phyloP scores from a whole-genome alignment of 2,797 vertebrate species.

The Leptodactylus fallax region DNA sequence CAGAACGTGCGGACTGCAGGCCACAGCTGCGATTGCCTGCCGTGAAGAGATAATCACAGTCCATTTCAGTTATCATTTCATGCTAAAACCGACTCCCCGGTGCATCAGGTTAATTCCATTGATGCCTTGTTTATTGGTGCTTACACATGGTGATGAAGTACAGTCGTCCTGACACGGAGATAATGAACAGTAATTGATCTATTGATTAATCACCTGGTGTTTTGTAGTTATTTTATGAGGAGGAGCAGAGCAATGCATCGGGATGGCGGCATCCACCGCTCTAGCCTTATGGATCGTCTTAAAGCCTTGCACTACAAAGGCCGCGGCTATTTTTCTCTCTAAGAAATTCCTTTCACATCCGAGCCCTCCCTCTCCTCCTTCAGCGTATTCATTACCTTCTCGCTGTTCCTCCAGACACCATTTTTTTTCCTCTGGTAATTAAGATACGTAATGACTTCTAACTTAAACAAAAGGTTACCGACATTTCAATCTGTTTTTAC shows the following conservation, averaged over 20 bases:
- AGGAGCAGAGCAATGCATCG: conserved; percentile 40
- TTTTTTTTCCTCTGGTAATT: conserved; percentile 53
- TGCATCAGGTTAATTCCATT: conserved; percentile 39
- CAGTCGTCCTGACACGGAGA: conserved; percentile 39
- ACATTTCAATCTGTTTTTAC: conserved; percentile 56
- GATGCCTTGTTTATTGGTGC: conserved; percentile 57
- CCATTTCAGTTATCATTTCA: conserved; percentile 63
- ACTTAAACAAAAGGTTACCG: conserved; percentile 57
- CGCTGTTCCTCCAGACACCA: conserved; percentile 20
- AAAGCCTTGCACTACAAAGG: conserved; percentile 20
- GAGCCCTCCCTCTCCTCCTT: conserved; percentile 25
- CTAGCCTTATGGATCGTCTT: conserved; percentile 26
- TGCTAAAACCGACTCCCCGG: conserved; percentile 46
- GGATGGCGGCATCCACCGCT: conserved; percentile 37
- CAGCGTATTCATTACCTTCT: neutral
- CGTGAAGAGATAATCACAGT: conserved; percentile 58
- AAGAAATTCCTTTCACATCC: conserved; percentile 43
- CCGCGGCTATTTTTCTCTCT: conserved; percentile 29
- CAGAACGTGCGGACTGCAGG: conserved; percentile 50
- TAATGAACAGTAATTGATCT: conserved; percentile 66
- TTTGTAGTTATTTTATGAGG: conserved; percentile 28
- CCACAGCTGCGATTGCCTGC: conserved; percentile 51
- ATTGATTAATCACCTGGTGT: conserved; percentile 60
- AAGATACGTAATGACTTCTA: conserved; percentile 59
- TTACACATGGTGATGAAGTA: conserved; percentile 63